Evolutionary conservation across 2,113 vertebrate genomes (phyloP), one percentile per base, ranked within the genome.

Genomic region (Rissa tridactyla): DNA sequence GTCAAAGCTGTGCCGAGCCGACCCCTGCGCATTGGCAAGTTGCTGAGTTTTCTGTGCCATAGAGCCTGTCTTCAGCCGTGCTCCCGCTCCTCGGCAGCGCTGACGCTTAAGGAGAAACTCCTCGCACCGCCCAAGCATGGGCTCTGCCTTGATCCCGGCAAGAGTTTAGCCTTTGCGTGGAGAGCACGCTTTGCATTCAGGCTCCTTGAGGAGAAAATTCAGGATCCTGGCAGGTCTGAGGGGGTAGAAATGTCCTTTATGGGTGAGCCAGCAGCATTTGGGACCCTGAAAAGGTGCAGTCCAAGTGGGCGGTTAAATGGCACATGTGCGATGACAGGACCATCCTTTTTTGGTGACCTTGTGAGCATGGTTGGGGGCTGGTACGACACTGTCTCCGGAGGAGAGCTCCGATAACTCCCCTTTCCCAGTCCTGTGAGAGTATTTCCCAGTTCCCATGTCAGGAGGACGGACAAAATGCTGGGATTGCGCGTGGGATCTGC

Each of bases 401-500:
- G 12, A 68, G 66, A 36, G 54, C 51, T 90, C 64, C 0, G 0
- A 2, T 76, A 40, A 38, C 21, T 72, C 32, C 22, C 27, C 8
- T 61, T 11, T 64, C n/a, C 32, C 5, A 34, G 12, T 78, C 52
- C 52, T 27, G 5, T 57, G 32, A 5, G 62, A 22, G 22, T n/a
- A 14, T 86, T 82, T 80, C 30, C 60, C 58, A 34, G 32, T 81
- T 80, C 8, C 22, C 2, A 0, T 2, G 3, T 57, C 34, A 70
- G 60, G 40, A 64, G 6, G 23, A 44, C 0, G 5, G 36, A 52
- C 3, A 13, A 52, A 8, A 91, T 34, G 15, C 44, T 65, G 46
- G 17, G 5, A 6, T 7, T 23, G 27, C 1, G 2, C 0, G 1
- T 11, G 5, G 65, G 30, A 77, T 19, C 18, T 58, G 5, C 5